phyloP scores from a whole-genome alignment of 2,888 invertebrate genomes.

The Maniola hyperantus region DNA sequence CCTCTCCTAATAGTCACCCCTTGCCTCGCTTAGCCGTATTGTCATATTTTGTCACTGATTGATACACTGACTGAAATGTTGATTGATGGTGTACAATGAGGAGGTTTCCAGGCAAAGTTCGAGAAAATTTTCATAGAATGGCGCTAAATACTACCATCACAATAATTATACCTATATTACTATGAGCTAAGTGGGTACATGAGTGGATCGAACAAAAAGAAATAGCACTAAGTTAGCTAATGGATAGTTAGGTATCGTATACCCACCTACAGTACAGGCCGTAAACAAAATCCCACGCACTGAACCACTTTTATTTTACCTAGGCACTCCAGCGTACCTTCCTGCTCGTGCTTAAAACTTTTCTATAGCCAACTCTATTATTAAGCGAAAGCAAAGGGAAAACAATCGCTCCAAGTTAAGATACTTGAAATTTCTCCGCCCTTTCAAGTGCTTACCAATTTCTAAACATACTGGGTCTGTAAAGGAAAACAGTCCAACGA shows the following conservation, averaged over 20 bases:
- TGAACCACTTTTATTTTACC: slow-evolving; percentile 27
- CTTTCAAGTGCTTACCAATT: slow-evolving; percentile 36
- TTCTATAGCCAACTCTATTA: slow-evolving; percentile 27
- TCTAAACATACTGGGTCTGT: slow-evolving; percentile 46
- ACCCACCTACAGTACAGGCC: neutral
- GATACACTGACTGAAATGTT: too few species aligned
- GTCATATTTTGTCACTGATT: too few species aligned
- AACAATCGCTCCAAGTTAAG: slow-evolving; percentile 37
- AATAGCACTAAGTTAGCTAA: too few species aligned
- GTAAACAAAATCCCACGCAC: neutral
- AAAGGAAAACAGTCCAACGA: slow-evolving; percentile 76
- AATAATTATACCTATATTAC: too few species aligned
- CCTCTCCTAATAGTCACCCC: too few species aligned
- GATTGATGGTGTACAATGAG: too few species aligned
- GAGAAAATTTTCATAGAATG: too few species aligned
- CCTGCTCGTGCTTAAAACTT: slow-evolving; percentile 38
- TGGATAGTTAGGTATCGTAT: neutral
- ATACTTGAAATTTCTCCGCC: slow-evolving; percentile 45
- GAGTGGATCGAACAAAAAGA: too few species aligned
- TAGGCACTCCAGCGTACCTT: slow-evolving; percentile 24
- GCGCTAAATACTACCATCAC: too few species aligned
- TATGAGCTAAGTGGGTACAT: too few species aligned
- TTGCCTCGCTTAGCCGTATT: too few species aligned
- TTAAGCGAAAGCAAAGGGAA: slow-evolving; percentile 24
- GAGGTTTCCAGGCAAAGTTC: too few species aligned